Base-by-base conservation (phyloP, 2,797 vertebrate species). In the Chelidonichthys spinosus region DNA sequence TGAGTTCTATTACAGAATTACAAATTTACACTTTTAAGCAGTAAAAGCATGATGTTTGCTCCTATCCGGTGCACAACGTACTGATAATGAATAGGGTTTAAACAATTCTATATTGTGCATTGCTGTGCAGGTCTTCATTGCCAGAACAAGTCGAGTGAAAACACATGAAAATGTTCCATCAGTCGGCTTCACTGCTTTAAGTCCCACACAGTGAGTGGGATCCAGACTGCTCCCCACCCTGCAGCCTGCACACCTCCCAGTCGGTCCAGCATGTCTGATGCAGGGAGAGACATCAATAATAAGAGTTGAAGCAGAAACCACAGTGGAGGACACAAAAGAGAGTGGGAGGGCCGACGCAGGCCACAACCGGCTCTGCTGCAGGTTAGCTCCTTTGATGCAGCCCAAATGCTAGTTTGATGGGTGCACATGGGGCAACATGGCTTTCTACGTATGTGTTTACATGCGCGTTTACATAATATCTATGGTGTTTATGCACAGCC, bases 281-380 rank as follows among this genome's bases (percentile, higher is more conserved):
- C 82, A 85, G 81, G 72, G 58, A 85, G 82, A 88, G 86, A 89
- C 87, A 83, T 93, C 90, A 90, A 90, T 90, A 92, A 90, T 71
- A 87, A 80, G 86, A 93, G 87, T 86, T 87, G 88, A 90, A 90
- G 89, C 86, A 91, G 87, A 94, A 93, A 92, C 90, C 86, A 90
- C 91, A 91, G 78, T 5, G 65, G 67, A 87, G 82, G 80, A 86
- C 83, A 89, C 80, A 91, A 84, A 83, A 75, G 84, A 87, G 52
- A 76, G 83, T 82, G 64, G 79, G 76, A 81, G 79, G 79, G 77
- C 76, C 82, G 84, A 74, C n/a, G 35, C 80, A 54, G 87, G 88
- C 91, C 89, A 87, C 89, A 87, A 80, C 85, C 49, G 56, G 74
- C 89, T 90, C 83, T 89, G 89, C 71, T 92, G 83, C 89, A 93